Conservation (phyloP, 2,888 invertebrate species). For the Acanthosepion pharaonis region DNA sequence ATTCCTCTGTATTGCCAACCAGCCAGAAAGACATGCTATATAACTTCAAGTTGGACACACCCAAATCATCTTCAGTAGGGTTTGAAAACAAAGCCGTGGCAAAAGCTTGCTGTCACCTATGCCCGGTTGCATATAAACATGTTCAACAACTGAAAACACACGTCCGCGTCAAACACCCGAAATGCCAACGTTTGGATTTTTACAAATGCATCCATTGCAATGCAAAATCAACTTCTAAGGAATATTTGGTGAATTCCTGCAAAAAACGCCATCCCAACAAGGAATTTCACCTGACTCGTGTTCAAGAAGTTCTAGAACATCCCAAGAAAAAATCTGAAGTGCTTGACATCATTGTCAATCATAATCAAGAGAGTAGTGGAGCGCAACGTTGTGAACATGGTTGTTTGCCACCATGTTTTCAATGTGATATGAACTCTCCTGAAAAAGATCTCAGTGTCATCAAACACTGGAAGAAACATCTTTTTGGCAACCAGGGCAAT, state of each 20-base stretch:
- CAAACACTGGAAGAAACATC: background rate
- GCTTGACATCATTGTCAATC: background rate
- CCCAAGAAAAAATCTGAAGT: background rate
- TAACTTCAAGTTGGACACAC: background rate
- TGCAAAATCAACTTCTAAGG: slow-evolving; percentile 58
- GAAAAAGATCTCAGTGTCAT: background rate
- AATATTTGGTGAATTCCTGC: slow-evolving; percentile 54
- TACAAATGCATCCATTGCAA: slow-evolving; percentile 57
- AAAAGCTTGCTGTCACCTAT: slow-evolving; percentile 37
- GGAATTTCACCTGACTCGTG: slow-evolving; percentile 54
- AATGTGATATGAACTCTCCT: background rate
- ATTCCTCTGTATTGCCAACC: background rate
- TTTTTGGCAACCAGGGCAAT: background rate
- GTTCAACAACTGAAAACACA: slow-evolving; percentile 36
- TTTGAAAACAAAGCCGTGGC: slow-evolving; percentile 41
- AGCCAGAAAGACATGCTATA: background rate
- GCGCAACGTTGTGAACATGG: background rate
- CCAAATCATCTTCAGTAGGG: background rate
- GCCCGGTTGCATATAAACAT: slow-evolving; percentile 42
- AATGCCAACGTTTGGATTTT: slow-evolving; percentile 39
- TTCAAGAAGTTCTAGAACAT: slow-evolving; percentile 53
- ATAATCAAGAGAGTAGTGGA: background rate
- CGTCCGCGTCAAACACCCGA: slow-evolving; percentile 33
- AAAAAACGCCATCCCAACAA: slow-evolving; percentile 55
- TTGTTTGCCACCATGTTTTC: background rate